Evolutionary conservation across 2,113 vertebrate genomes (phyloP), one percentile per base, ranked within the genome.

Genomic region (Phainopepla nitens): DNA sequence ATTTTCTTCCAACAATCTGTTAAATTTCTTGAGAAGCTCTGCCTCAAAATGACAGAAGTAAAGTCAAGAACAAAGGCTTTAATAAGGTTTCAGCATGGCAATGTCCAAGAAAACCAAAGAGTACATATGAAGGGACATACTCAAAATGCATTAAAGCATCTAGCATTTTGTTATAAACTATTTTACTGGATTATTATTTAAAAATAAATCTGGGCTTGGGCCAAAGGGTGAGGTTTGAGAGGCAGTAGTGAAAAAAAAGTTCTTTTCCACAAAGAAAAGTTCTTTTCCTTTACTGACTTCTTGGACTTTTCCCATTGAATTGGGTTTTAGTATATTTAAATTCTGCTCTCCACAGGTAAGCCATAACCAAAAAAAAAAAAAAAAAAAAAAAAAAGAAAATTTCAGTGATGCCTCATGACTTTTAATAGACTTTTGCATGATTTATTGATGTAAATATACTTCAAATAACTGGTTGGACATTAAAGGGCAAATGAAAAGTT

Each of bases 391-490:
- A 82, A 42, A 21, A 2, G 95, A 95, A 35, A 35, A 94, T 31
- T 29, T 73, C 36, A 77, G 10, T 92, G 64, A 92, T 41, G 75
- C 33, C 22, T 85, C 25, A 39, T 68, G 36, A 84, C 11, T 89
- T 96, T 80, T 73, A 84, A 87, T 36, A 88, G 72, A 84, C 78
- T 97, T 97, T 88, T 73, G 42, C 95, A 97, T 97, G 80, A 95
- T 98, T 98, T 98, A 98, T 98, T 98, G 95, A 96, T 97, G 97
- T 97, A 98, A 98, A 97, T 97, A 97, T 97, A 97, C 81, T 91
- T 83, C 90, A 98, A 97, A 96, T 97, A 95, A 97, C 85, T 76
- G 22, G 13, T 93, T 94, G 76, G 94, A 97, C 92, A 96, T 89
- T 94, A 95, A 88, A 98, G 87, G 94, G 90, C 95, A 98, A 98